phyloP scores from a whole-genome alignment of 2,888 invertebrate species.

The Campoplex nolae region DNA sequence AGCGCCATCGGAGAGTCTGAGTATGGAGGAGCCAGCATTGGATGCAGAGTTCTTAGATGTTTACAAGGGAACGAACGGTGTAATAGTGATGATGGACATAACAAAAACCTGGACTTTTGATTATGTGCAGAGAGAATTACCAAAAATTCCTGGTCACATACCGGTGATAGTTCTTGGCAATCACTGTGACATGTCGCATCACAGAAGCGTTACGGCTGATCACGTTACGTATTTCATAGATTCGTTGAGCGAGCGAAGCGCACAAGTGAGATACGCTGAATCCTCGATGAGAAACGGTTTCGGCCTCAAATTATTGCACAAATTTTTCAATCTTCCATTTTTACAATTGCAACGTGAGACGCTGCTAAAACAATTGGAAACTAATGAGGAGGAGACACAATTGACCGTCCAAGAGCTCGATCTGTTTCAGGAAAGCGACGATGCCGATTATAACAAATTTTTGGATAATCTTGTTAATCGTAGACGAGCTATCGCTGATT shows the following conservation, averaged over 20 bases:
- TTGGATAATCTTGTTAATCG: constrained; percentile 91
- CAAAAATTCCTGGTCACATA: constrained; percentile 91
- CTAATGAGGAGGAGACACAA: constrained; percentile 92
- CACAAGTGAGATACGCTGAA: constrained; percentile 94
- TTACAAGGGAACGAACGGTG: constrained; percentile 97
- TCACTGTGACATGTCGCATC: constrained; percentile 98
- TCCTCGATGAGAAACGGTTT: constrained; percentile 98
- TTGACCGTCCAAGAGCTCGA: constrained; percentile 91
- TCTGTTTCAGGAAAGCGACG: constrained; percentile 91
- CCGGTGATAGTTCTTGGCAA: constrained; percentile 96
- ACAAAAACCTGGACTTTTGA: constrained; percentile 99
- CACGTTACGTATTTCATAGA: constrained; percentile 90
- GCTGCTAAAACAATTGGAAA: constrained; percentile 92
- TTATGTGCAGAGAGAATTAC: constrained; percentile 95
- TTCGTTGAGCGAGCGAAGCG: constrained; percentile 84
- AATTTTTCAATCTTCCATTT: constrained; percentile 98
- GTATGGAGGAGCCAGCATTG: constrained; percentile 90
- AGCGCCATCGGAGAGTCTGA: constrained; percentile 85
- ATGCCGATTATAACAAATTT: constrained; percentile 91
- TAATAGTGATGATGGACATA: constrained; percentile 96
- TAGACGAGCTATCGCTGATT: constrained; percentile 90
- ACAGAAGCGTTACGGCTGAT: constrained; percentile 92
- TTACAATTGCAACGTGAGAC: constrained; percentile 95
- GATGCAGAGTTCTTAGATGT: constrained; percentile 98
- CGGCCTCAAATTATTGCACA: constrained; percentile 95